Evolutionary conservation across 2,113 vertebrate genomes (phyloP), one percentile per base, ranked within the genome.

Genomic region (Beaufortia kweichowensis): DNA sequence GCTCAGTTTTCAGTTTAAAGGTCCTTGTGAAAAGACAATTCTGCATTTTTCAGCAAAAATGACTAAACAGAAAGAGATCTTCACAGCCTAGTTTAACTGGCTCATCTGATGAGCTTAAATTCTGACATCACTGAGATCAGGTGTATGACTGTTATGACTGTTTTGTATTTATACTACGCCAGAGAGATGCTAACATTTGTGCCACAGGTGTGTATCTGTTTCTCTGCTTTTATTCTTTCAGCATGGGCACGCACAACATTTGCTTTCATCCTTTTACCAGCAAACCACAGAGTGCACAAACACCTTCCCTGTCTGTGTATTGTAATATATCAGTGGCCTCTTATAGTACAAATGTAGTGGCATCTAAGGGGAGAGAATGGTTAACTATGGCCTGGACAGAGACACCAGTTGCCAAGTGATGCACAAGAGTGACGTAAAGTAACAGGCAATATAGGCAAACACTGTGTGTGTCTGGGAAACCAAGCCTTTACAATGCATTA

Each of bases 401-500:
- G 66, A 66, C 9, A 71, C 56, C 19, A 17, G 81, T 84, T 84
- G 81, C 81, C 66, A 78, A 79, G 81, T 39, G 66, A 61, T 81
- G 33, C 29, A 23, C 26, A 55, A 17, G 35, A 56, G 64, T 84
- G 77, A 76, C 33, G 76, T 41, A 41, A 72, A 33, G 53, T 70
- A 64, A 77, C n/a, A 82, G 70, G 72, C 64, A 83, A 81, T 75
- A 31, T 35, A 64, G 61, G 50, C 55, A 55, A 39, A 50, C 21
- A 17, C 11, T 15, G 39, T 53, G 28, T 60, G 68, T 46, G 24
- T 29, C 71, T 26, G 60, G 72, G 62, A 78, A 75, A 81, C 76
- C 35, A n/a, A 65, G 46, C 60, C 24, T 24, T 31, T 19, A 10
- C 41, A 43, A 31, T 68, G 4, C 56, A 59, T 76, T 72, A 67